Evolutionary conservation across 2,888 invertebrate species (phyloP).

Genomic region (Megastigmus dorsalis): DNA sequence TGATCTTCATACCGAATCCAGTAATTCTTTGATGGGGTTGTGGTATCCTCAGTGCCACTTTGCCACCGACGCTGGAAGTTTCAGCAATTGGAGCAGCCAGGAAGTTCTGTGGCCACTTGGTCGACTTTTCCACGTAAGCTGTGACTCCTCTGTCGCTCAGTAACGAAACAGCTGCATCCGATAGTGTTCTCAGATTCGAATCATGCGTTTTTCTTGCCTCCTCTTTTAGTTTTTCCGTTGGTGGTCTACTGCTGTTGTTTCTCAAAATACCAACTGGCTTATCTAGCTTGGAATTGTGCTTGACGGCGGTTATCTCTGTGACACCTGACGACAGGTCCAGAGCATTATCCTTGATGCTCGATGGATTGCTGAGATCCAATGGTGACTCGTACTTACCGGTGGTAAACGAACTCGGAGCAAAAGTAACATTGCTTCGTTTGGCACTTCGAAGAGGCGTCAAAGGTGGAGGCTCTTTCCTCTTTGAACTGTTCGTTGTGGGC

Average conservation of each 20-base stretch:
- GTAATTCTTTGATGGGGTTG: constrained; percentile 68
- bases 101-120: constrained; percentile 18
- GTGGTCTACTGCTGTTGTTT: constrained; percentile 37
- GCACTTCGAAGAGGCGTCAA: constrained; percentile 64
- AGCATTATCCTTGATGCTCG: constrained; percentile 56
- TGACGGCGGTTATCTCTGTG: constrained; percentile 20
- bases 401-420: constrained; percentile 50
- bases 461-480: constrained; percentile 69
- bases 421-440: constrained; percentile 57
- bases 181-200: constrained; percentile 65
- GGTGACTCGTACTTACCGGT: constrained; percentile 64
- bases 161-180: constrained; percentile 68
- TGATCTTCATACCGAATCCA: constrained; percentile 69
- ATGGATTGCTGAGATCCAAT: constrained; percentile 63
- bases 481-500: constrained; percentile 46
- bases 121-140: constrained; percentile 3
- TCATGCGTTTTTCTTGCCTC: constrained; percentile 62
- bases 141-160: constrained; percentile 54
- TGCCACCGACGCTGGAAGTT: constrained; percentile 40
- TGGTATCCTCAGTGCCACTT: constrained; percentile 68
- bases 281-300: background rate
- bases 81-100: background rate
- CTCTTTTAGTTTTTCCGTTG: constrained; percentile 58
- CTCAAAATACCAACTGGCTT: constrained; percentile 44
- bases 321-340: constrained; percentile 62